A percentile compares a stretch with the other conserved stretches of the same genome.
These are phyloP conservation scores for Netelia virgata DNA, from an alignment of 2,888 invertebrate species.

Conservation along the genomic window DNA sequence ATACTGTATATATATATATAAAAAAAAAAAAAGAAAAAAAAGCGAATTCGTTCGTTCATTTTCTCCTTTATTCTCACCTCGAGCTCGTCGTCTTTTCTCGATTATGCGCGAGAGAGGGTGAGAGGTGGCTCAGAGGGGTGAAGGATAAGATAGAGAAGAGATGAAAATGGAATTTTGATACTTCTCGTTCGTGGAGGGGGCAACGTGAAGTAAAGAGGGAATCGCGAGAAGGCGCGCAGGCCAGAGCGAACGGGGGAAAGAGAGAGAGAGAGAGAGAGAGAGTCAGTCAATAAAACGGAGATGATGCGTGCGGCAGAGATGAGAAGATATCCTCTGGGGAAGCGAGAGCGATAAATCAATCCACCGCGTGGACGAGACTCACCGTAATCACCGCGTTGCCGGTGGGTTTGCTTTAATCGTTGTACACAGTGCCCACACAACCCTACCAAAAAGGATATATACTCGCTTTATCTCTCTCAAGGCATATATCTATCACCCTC, in stretches of 20 bases:
- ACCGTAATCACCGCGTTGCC: constrained; percentile 78
- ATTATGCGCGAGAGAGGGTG: constrained; percentile 1
- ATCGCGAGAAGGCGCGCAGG: constrained; percentile 18
- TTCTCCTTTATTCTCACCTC: constrained; percentile 13
- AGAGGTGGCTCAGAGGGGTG: not conserved
- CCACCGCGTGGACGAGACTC: constrained; percentile 72
- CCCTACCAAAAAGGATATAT: constrained; percentile 23
- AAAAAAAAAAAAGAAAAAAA: too few relatives aligned
- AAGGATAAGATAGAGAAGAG: not conserved
- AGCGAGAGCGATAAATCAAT: constrained; percentile 79
- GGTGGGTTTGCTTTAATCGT: constrained; percentile 79
- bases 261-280: constrained; percentile 32
- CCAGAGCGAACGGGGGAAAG: not conserved
- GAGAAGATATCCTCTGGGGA: constrained; percentile 66
- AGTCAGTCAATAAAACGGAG: constrained; percentile 14
- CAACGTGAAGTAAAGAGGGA: constrained; percentile 17
- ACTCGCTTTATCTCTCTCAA: constrained; percentile 35
- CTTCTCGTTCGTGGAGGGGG: constrained; percentile 37
- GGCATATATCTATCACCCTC: constrained; percentile 22
- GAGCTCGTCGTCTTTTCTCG: constrained; percentile 7
- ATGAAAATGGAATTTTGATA: constrained; percentile 61
- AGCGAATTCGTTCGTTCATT: constrained; percentile 26
- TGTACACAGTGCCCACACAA: constrained; percentile 70
- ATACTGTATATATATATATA: too few relatives aligned
- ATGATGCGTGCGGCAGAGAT: constrained; percentile 63